phyloP scores from a whole-genome alignment of 2,113 vertebrate species.

The Gorsachius goisagi region DNA sequence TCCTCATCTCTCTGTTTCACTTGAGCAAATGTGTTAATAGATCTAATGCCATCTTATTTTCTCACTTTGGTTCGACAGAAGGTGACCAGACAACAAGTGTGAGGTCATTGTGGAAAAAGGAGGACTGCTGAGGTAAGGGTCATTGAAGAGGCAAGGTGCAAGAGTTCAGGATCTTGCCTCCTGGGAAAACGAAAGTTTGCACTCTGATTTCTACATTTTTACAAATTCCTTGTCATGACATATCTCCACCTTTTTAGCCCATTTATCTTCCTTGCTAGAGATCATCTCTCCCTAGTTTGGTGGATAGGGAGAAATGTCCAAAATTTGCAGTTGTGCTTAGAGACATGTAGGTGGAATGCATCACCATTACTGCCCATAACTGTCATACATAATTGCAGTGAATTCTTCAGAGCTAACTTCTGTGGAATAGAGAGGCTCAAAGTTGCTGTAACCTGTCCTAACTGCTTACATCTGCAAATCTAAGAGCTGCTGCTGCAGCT shows the following conservation, averaged over 20 bases:
- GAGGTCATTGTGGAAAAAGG: constrained; percentile 73
- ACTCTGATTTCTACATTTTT: constrained; percentile 21
- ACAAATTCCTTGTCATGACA: background rate
- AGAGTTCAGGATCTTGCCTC: constrained; percentile 76
- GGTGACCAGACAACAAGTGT: constrained; percentile 78
- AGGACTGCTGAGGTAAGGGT: constrained; percentile 72
- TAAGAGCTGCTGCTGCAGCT: background rate
- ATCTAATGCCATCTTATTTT: constrained; percentile 89
- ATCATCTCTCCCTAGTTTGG: background rate
- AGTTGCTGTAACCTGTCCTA: background rate
- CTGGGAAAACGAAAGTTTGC: constrained; percentile 31
- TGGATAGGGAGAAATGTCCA: background rate
- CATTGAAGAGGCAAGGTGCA: constrained; percentile 81
- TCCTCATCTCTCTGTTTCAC: constrained; percentile 73
- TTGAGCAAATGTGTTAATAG: constrained; percentile 86
- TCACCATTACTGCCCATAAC: background rate
- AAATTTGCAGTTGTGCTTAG: background rate
- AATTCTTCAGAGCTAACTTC: background rate
- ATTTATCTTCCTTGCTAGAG: background rate
- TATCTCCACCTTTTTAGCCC: background rate
- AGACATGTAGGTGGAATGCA: fast-evolving
- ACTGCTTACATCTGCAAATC: background rate
- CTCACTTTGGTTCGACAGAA: constrained; percentile 83
- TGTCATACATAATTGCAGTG: background rate
- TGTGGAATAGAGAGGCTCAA: background rate